A percentile compares a stretch with the other conserved stretches of the same genome.
These are phyloP conservation scores for Blera fallax DNA, from an alignment of 2,888 invertebrate genomes.

Conservation along the genomic window DNA sequence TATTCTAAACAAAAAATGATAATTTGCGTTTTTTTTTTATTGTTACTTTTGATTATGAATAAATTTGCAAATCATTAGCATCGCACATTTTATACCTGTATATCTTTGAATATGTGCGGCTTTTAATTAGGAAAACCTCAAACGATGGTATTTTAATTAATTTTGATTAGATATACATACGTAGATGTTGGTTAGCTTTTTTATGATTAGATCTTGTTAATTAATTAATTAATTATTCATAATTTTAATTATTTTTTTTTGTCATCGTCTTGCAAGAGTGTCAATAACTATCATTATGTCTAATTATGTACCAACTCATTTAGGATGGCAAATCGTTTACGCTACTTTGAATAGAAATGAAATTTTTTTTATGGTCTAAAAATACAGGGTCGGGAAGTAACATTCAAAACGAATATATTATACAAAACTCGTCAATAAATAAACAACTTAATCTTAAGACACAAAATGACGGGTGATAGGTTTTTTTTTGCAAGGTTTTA, in stretches of 20 bases:
- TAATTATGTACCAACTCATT: neutral
- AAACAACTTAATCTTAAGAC: neutral
- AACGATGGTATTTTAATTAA: constrained; percentile 28
- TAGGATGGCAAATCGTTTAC: neutral
- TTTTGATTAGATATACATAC: constrained; percentile 5
- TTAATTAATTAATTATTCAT: constrained; percentile 33
- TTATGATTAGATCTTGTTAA: neutral
- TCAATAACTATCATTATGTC: neutral
- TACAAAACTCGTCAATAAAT: neutral
- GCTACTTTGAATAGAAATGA: neutral
- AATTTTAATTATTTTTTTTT: constrained; percentile 1
- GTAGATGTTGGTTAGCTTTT: neutral
- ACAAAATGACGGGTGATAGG: neutral
- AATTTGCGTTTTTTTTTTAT: constrained; percentile 34
- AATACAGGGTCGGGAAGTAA: neutral
- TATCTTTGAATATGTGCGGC: neutral
- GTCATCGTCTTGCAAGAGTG: neutral
- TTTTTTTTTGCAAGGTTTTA: neutral
- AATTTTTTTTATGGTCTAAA: neutral
- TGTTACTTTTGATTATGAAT: constrained; percentile 52
- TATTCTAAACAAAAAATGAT: neutral
- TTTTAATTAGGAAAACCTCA: constrained; percentile 26
- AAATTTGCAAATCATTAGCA: constrained; percentile 51
- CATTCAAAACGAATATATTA: no score
- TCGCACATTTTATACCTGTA: neutral